Evolutionary conservation across 2,797 vertebrate genomes (phyloP).

Genomic region (Sandelia bainsii): DNA sequence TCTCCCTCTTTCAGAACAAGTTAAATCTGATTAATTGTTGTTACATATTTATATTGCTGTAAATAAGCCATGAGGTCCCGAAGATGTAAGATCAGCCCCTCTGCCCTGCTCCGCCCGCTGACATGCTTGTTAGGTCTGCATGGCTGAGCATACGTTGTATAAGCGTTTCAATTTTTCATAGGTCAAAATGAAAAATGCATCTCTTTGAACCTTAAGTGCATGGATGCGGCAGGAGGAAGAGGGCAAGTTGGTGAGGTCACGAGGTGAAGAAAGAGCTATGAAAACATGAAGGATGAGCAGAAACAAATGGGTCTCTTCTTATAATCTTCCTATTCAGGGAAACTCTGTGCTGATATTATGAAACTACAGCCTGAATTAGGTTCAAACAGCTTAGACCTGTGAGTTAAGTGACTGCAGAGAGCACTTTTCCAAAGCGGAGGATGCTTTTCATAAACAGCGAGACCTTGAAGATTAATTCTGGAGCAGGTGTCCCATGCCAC

Average conservation of each 20-base stretch:
- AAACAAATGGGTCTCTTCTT: constrained; percentile 37
- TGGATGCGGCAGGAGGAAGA: constrained; percentile 38
- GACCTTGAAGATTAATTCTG: constrained; percentile 60
- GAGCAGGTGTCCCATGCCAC: constrained; percentile 60
- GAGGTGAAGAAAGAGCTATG: constrained; percentile 55
- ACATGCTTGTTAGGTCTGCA: constrained; percentile 64
- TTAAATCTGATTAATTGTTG: constrained; percentile 28
- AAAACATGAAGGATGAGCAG: constrained; percentile 13
- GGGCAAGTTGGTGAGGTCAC: constrained; percentile 54
- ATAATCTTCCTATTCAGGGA: constrained; percentile 24
- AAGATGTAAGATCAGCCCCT: constrained; percentile 58
- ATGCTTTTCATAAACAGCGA: constrained; percentile 56
- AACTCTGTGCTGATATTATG: constrained; percentile 5
- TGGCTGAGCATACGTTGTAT: constrained; percentile 77
- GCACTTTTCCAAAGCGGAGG: constrained; percentile 35
- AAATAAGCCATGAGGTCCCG: constrained; percentile 53
- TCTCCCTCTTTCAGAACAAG: constrained; percentile 6
- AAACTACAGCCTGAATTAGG: constrained; percentile 37
- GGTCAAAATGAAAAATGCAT: constrained; percentile 80
- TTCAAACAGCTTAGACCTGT: constrained; percentile 45
- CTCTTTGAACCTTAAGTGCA: constrained; percentile 73
- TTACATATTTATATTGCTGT: constrained; percentile 41
- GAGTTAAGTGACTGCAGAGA: constrained; percentile 21
- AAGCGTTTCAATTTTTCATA: constrained; percentile 85
- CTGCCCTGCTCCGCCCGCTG: constrained; percentile 62